A percentile compares a stretch with the other conserved stretches of the same genome.
Evolutionary conservation across 1,140 invertebrate genomes (phyloP).

Genomic region (Cherax quadricarinatus): DNA sequence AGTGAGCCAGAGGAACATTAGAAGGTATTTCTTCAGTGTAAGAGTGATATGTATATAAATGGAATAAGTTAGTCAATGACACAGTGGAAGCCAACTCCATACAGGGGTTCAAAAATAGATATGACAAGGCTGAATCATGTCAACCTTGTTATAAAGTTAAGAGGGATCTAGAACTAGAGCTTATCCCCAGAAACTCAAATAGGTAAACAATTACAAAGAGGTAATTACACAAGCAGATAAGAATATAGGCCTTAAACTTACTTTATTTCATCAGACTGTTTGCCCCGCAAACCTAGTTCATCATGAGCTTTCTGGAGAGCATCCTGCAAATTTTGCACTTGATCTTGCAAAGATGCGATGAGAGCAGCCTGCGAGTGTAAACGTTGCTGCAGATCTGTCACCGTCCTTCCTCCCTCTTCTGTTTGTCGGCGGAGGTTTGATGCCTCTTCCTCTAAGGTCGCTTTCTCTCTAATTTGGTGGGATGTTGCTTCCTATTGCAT

Average conservation of each 20-base stretch:
- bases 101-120: no score
- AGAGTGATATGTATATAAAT: no score
- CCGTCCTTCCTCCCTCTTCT: constrained; percentile 56
- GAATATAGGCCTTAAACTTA: constrained; percentile 10
- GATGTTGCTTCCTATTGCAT: not conserved
- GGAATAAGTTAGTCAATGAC: no score
- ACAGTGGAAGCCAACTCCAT: no score
- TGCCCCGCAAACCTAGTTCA: constrained; percentile 50
- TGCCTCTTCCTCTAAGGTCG: constrained; percentile 50
- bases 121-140: no score
- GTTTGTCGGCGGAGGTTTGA: constrained; percentile 51
- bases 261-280: constrained; percentile 62
- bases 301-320: constrained; percentile 61
- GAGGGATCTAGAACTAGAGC: no score
- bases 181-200: not conserved
- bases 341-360: constrained; percentile 58
- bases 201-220: not conserved
- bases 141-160: no score
- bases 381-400: constrained; percentile 64
- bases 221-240: not conserved
- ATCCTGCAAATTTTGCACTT: constrained; percentile 65
- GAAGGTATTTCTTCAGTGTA: no score
- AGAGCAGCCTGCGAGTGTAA: constrained; percentile 61
- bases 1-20: no score
- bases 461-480: constrained; percentile 57